Conservation (phyloP, 2,113 vertebrate genomes). For the Halichoeres trimaculatus region DNA sequence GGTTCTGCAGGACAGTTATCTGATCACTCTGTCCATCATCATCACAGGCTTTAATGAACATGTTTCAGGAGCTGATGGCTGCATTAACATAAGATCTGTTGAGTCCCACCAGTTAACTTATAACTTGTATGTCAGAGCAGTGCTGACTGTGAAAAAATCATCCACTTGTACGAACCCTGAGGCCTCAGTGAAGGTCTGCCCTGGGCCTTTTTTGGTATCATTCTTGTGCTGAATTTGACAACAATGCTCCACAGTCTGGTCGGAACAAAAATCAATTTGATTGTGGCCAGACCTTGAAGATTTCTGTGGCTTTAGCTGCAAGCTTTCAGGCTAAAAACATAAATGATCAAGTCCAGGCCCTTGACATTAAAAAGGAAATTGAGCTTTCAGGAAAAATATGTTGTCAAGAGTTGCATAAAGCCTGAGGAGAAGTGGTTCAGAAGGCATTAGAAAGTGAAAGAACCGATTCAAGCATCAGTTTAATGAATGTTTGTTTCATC, state of each 20-base stretch:
- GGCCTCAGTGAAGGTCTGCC: background rate
- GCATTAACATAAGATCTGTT: conserved; percentile 21
- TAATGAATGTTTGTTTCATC: background rate
- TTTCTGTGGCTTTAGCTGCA: background rate
- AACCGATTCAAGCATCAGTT: conserved; percentile 19
- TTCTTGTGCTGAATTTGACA: background rate
- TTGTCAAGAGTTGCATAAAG: background rate
- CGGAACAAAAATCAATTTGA: background rate
- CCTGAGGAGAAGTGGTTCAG: background rate
- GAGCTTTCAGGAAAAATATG: background rate
- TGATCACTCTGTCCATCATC: conserved; percentile 17
- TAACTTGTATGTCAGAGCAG: background rate
- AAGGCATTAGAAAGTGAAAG: conserved; percentile 26
- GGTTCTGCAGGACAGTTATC: background rate
- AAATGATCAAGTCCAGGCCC: background rate
- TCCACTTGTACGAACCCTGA: background rate
- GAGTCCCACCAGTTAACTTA: conserved; percentile 19
- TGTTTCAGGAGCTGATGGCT: conserved; percentile 16
- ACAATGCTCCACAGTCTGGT: background rate
- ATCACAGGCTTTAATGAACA: conserved; percentile 11
- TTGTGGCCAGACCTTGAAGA: background rate
- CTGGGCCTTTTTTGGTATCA: background rate
- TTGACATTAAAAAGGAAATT: background rate
- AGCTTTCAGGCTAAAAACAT: background rate
- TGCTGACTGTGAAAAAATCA: conserved; percentile 3